These are phyloP conservation scores for Bergia sp. DNA, from an alignment of 92 coral and sea anemone genomes.

Conservation along the genomic window DNA sequence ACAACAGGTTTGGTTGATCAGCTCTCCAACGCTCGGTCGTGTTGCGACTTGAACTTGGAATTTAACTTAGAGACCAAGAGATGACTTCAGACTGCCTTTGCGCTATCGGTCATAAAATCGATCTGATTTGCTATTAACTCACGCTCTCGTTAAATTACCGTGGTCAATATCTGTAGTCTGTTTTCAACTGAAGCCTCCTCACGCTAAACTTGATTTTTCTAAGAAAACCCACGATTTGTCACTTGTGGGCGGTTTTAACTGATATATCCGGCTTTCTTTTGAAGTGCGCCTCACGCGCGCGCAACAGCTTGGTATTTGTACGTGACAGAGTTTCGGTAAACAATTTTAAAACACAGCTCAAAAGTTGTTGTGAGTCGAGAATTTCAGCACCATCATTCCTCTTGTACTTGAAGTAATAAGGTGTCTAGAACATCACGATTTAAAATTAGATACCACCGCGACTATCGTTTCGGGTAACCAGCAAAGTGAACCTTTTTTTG, in stretches of 20 bases:
- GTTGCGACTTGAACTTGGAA: neutral
- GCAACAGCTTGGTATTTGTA: neutral
- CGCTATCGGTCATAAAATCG: neutral
- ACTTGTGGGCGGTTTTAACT: neutral
- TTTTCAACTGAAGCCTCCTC: neutral
- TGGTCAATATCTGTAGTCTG: neutral
- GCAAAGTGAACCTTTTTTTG: neutral
- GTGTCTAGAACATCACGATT: neutral
- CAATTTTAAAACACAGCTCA: neutral
- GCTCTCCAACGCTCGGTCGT: neutral
- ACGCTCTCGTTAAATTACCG: too few relatives aligned
- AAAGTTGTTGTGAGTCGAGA: neutral
- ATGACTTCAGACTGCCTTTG: neutral
- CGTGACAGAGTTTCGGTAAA: conserved; percentile 7
- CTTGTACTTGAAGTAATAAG: neutral
- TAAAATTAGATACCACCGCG: too few relatives aligned
- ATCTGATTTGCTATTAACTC: neutral
- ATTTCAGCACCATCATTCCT: neutral
- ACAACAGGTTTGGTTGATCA: neutral
- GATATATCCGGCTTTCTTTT: neutral
- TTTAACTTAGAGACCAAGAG: neutral
- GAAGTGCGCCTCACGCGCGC: neutral
- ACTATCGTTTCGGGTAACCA: neutral
- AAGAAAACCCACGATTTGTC: neutral
- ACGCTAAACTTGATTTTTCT: neutral